Evolutionary conservation across 2,888 invertebrate genomes (phyloP).

Genomic region (Chaitophorus viminalis): DNA sequence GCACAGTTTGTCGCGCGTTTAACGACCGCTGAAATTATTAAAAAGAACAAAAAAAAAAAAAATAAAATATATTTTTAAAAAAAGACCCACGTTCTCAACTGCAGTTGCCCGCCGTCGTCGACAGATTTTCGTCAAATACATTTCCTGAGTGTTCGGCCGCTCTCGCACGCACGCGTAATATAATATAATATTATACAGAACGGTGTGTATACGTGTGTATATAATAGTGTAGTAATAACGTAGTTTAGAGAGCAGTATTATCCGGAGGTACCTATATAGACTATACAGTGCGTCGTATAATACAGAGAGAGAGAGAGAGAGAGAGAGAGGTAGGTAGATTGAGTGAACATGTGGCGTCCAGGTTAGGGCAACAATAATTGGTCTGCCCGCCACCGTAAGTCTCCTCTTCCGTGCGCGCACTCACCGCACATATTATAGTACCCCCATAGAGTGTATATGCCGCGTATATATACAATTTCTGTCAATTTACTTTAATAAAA

Average conservation of each 20-base stretch:
- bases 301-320: too few species aligned
- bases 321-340: not conserved
- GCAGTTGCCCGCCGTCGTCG: not conserved
- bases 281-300: too few species aligned
- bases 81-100: too few species aligned
- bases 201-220: too few species aligned
- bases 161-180: too few species aligned
- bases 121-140: not conserved
- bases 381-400: constrained; percentile 1
- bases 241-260: too few species aligned
- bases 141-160: too few species aligned
- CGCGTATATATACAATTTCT: constrained; percentile 44
- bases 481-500: constrained; percentile 62
- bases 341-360: constrained; percentile 55
- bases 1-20: not conserved
- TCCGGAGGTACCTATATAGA: too few species aligned
- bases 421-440: not conserved
- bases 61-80: too few species aligned
- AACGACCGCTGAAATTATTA: not conserved
- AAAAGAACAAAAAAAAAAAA: too few species aligned
- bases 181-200: too few species aligned
- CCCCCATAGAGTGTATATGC: not conserved
- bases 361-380: constrained; percentile 55
- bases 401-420: not conserved
- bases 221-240: too few species aligned